Evolutionary conservation across 2,888 invertebrate species (phyloP).

Genomic region (Beris chalybata): DNA sequence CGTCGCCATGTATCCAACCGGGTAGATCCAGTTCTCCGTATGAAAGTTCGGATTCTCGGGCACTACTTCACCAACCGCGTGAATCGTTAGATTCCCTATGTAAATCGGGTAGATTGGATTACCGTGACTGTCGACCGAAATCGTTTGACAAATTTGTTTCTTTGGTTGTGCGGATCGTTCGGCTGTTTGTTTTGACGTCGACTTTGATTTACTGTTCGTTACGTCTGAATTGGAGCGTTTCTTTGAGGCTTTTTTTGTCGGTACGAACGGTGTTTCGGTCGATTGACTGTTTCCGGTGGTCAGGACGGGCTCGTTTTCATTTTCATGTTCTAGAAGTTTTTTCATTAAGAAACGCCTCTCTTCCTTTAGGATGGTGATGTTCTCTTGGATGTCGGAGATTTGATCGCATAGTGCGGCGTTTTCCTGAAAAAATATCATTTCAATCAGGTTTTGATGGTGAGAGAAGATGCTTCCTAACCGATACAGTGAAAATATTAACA

Average conservation of each 20-base stretch:
- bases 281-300: constrained; percentile 13
- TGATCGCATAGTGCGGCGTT: constrained; percentile 87
- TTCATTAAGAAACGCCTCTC: constrained; percentile 79
- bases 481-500: background rate
- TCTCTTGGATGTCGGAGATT: constrained; percentile 81
- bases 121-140: constrained; percentile 65
- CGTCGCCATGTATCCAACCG: constrained; percentile 77
- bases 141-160: constrained; percentile 26
- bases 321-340: constrained; percentile 72
- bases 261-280: constrained; percentile 30
- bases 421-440: constrained; percentile 60
- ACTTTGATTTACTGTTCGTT: constrained; percentile 29
- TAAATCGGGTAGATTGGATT: constrained; percentile 73
- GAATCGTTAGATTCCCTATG: constrained; percentile 64
- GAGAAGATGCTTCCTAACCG: background rate
- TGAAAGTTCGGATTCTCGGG: constrained; percentile 70
- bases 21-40: constrained; percentile 71
- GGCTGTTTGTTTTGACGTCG: constrained; percentile 30
- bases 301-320: constrained; percentile 58
- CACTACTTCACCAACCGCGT: constrained; percentile 76
- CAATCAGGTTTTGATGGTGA: constrained; percentile 1
- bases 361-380: constrained; percentile 76
- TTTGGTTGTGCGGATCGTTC: constrained; percentile 42
- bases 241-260: constrained; percentile 47
- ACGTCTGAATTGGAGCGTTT: constrained; percentile 44